phyloP scores from a whole-genome alignment of 1,140 invertebrate species.

The Acyrthosiphon pisum region DNA sequence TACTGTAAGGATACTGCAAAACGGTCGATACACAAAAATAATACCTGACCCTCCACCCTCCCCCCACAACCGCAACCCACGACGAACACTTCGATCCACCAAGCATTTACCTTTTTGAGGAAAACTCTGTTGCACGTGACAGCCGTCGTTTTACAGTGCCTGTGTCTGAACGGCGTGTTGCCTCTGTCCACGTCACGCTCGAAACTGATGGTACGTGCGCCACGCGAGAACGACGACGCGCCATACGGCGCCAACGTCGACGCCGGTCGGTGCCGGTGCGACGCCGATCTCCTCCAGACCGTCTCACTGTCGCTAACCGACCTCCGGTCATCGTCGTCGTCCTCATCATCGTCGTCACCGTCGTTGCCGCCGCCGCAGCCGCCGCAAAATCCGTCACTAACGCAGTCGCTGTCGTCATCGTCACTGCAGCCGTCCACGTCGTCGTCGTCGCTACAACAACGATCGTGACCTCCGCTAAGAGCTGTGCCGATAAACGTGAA shows the following conservation, averaged over 20 bases:
- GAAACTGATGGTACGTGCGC: slow-evolving; percentile 54
- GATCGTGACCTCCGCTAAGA: slow-evolving; percentile 61
- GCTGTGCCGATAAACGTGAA: slow-evolving; percentile 76
- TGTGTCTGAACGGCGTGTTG: slow-evolving; percentile 65
- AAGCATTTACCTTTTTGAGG: slow-evolving; percentile 72
- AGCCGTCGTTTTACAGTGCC: slow-evolving; percentile 76
- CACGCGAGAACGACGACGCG: slow-evolving; percentile 58
- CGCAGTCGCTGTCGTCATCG: slow-evolving; percentile 19
- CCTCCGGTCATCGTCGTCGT: slow-evolving; percentile 14
- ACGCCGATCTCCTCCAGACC: slow-evolving; percentile 39
- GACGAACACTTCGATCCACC: background rate
- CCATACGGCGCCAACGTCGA: slow-evolving; percentile 38
- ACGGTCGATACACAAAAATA: background rate
- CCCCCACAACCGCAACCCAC: too few species aligned
- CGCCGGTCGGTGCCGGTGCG: background rate
- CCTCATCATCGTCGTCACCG: background rate
- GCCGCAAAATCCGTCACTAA: background rate
- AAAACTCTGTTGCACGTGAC: slow-evolving; percentile 78
- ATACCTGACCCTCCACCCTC: background rate
- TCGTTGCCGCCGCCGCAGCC: slow-evolving; percentile 9
- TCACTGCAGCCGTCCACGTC: too few species aligned
- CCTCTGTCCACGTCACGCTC: slow-evolving; percentile 60
- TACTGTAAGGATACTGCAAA: background rate
- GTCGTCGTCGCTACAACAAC: slow-evolving; percentile 23
- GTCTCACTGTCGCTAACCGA: slow-evolving; percentile 56